Conservation (phyloP, 2,113 vertebrate species). For the Psettodes erumei region DNA sequence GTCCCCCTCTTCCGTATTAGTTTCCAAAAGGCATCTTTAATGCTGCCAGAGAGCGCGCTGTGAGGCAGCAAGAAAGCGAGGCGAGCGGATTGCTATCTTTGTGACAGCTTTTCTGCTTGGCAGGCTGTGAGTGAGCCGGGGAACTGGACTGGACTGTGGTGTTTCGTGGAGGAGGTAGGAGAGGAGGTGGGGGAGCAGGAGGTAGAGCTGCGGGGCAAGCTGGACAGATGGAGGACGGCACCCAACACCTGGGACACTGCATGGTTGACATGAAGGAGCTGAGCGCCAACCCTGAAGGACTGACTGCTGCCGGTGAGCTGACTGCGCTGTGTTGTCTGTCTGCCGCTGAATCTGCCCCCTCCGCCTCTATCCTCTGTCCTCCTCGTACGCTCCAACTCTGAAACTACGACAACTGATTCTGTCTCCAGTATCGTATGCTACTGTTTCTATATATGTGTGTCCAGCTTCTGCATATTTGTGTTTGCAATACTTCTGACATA, state of each 20-base stretch:
- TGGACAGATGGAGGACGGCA: conserved; percentile 78
- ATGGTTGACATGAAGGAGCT: conserved; percentile 78
- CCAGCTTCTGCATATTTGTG: conserved; percentile 15
- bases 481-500: conserved; percentile 26
- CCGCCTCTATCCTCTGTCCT: conserved; percentile 28
- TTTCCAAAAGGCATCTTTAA: conserved; percentile 76
- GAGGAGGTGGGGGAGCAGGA: conserved; percentile 54
- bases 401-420: conserved; percentile 17
- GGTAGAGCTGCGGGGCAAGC: conserved; percentile 52
- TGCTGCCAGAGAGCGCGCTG: conserved; percentile 66
- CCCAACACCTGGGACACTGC: conserved; percentile 73
- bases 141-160: conserved; percentile 76
- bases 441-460: conserved; percentile 7
- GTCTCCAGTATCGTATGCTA: not conserved
- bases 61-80: conserved; percentile 64
- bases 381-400: conserved; percentile 38
- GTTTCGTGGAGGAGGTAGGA: conserved; percentile 67
- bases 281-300: conserved; percentile 69
- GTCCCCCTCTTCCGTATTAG: conserved; percentile 66
- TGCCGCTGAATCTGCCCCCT: conserved; percentile 43
- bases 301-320: conserved; percentile 73
- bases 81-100: conserved; percentile 65
- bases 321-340: conserved; percentile 48
- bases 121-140: conserved; percentile 37
- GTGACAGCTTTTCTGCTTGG: conserved; percentile 62